Percentiles rank a stretch among this genome's conserved stretches.
phyloP scores from a whole-genome alignment of 2,888 invertebrate genomes.

The Dryobotodes eremita region DNA sequence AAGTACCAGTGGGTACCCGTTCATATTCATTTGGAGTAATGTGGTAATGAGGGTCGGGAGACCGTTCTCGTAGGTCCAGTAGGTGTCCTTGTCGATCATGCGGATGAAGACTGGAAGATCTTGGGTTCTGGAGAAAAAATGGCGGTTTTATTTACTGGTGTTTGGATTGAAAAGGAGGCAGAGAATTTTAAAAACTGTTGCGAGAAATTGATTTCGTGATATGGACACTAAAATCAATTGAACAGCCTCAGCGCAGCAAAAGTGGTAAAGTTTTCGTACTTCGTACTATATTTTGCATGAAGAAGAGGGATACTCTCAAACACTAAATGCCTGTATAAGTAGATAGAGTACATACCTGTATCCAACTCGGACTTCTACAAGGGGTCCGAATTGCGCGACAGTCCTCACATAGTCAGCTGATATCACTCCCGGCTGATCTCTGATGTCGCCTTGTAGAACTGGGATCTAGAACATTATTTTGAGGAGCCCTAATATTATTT shows the following conservation, averaged over 20 bases:
- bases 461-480: conserved; percentile 79
- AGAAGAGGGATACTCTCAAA: too few species aligned
- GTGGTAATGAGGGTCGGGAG: conserved; percentile 94
- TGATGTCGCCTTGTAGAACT: conserved; percentile 80
- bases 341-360: conserved; percentile 76
- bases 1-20: conserved; percentile 93
- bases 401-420: conserved; percentile 90
- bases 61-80: conserved; percentile 93
- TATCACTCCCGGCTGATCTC: conserved; percentile 89
- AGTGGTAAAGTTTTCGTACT: too few species aligned
- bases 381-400: conserved; percentile 90
- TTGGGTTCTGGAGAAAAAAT: conserved; percentile 89
- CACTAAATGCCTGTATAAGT: too few species aligned
- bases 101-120: conserved; percentile 93
- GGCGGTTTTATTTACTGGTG: not conserved
- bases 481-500: too few species aligned
- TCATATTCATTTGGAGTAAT: conserved; percentile 91
- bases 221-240: not conserved
- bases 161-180: not conserved
- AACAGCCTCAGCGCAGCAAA: too few species aligned
- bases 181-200: not conserved
- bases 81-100: conserved; percentile 94
- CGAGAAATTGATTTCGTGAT: not conserved
- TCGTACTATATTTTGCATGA: too few species aligned
- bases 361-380: conserved; percentile 89